Percentiles rank a stretch among this genome's conserved stretches.
These are phyloP conservation scores for Leptura quadrifasciata DNA, from an alignment of 2,888 invertebrate species.

Conservation along the genomic window DNA sequence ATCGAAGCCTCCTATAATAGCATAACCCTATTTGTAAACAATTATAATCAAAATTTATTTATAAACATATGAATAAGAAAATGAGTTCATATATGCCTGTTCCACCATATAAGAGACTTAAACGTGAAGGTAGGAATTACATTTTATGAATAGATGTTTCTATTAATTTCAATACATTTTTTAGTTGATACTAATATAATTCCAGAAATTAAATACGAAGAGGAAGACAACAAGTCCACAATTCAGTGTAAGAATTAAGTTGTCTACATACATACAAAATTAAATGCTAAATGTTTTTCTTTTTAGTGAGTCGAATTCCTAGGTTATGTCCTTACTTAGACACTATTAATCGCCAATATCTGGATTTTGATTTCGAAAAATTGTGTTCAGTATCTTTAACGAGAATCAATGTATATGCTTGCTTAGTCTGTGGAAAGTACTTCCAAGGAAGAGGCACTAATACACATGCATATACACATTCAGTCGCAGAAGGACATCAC, in stretches of 20 bases:
- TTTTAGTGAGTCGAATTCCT: constrained; percentile 38
- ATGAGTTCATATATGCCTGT: background rate
- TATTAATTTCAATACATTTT: background rate
- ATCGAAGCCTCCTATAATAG: too few species aligned
- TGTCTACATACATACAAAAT: background rate
- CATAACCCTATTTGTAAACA: background rate
- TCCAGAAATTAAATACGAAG: constrained; percentile 5
- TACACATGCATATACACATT: constrained; percentile 99
- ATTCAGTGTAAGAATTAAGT: constrained; percentile 3
- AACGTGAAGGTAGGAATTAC: constrained; percentile 12
- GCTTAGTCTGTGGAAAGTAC: constrained; percentile 99
- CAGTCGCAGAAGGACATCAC: constrained; percentile 98
- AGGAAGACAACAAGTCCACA: background rate
- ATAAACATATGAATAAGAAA: background rate
- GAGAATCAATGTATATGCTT: constrained; percentile 99
- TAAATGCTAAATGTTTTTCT: background rate
- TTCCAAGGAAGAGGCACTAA: constrained; percentile 97
- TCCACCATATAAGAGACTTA: constrained; percentile 24
- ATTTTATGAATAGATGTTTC: background rate
- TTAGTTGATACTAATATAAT: background rate
- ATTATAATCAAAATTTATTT: background rate
- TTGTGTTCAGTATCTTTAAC: constrained; percentile 98
- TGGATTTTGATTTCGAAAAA: constrained; percentile 99
- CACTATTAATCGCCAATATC: constrained; percentile 95
- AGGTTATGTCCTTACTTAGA: constrained; percentile 95